Evolutionary conservation across 2,888 invertebrate species (phyloP), one percentile per base, ranked within the genome.

Genomic region (Macroteleia sp.): DNA sequence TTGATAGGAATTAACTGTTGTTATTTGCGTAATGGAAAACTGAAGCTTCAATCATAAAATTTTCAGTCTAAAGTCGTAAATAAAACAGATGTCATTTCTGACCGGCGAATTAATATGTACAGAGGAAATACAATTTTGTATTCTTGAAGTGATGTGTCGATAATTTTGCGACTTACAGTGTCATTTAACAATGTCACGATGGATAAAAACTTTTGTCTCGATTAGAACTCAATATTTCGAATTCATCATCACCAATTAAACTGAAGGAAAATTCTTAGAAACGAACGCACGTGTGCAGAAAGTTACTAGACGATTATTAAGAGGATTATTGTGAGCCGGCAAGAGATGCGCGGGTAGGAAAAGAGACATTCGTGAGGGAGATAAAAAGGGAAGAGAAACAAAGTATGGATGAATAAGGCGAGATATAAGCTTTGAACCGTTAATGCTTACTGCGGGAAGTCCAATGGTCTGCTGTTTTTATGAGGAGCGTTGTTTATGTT

Each of bases 391-490:
- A 30, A 39, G 32, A 17, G 56, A 46, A 30, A 67, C 32, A 56
- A 48, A 28, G 67, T 36, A 19, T 42, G 39, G 61, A 34, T 44
- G 66, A 34, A 44, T 42, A 44, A 66, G 54, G 36, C 42, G 44
- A 54, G 54, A 34, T 30, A 30, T n/a, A 9, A 39, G 39, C 39
- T 64, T 50, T 39, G 50, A 64, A 50, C 28, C 41, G 39, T 39
- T 39, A 52, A 64, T 64, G 86, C 83, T 46, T 83, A 79, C 82
- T 85, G 79, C 70, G 84, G 82, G 82, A 86, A 84, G 81, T 81
- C 81, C 86, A 86, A 87, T 86, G 86, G 86, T 17, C 39, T 39
- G 25, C 25, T 25, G 6, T 6, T 3, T 25, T 25, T 17, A 12
- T n/a, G 39, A 16, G 17, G 17, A 9, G 17, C 17, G 39, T 17